Evolutionary conservation across 2,113 vertebrate species (phyloP).

Genomic region (Dolichotis patagonum): DNA sequence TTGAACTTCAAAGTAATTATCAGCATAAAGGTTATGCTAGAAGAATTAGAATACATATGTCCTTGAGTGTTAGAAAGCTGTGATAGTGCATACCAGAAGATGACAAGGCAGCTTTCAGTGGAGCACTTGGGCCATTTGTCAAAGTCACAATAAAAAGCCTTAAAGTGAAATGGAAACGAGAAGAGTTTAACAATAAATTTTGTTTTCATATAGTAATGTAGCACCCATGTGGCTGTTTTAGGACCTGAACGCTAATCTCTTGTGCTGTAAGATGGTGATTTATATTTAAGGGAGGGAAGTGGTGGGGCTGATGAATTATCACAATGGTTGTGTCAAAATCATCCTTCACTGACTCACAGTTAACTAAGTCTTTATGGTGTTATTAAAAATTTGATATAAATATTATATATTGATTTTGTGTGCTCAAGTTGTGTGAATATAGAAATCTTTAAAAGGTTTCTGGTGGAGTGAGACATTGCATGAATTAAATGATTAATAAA

Average conservation of each 20-base stretch:
- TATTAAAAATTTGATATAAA: not conserved
- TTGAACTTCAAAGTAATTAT: not conserved
- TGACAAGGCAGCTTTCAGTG: not conserved
- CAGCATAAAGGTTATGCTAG: not conserved
- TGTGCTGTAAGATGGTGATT: not conserved
- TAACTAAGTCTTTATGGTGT: not conserved
- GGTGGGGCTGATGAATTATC: not conserved
- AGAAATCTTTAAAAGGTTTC: not conserved
- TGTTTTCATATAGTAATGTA: not conserved
- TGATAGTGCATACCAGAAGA: not conserved
- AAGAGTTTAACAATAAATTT: not conserved
- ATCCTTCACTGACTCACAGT: not conserved
- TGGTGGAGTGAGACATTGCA: not conserved
- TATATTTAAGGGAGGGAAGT: not conserved
- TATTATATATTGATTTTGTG: not conserved
- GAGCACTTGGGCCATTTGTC: not conserved
- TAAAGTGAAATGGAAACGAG: not conserved
- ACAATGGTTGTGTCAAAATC: not conserved
- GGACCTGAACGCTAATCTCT: not conserved
- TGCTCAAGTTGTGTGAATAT: not conserved
- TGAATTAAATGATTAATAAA: not conserved
- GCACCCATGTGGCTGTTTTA: not conserved
- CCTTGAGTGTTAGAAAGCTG: not conserved
- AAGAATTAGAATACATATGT: not conserved
- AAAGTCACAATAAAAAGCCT: not conserved